Conservation (phyloP, 2,888 invertebrate species). For the Drosophila vallismaia region DNA sequence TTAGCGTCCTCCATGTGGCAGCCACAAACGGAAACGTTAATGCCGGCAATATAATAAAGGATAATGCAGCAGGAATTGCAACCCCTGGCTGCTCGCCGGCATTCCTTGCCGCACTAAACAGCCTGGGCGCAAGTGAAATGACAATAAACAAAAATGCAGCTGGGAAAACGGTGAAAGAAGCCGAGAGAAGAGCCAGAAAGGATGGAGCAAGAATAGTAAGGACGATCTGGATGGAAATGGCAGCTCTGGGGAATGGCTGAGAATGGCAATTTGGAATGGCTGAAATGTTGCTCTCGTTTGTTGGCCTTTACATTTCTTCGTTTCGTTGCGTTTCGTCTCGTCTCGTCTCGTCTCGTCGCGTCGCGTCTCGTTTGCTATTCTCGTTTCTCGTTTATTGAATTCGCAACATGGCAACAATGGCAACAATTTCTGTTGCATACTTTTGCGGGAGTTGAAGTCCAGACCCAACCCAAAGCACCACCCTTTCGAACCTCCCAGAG, state of each 20-base stretch:
- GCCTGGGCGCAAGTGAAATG: slow-evolving; percentile 36
- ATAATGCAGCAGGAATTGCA: slow-evolving; percentile 56
- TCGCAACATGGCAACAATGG: slow-evolving; percentile 47
- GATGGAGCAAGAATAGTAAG: background rate
- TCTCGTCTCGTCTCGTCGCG: background rate
- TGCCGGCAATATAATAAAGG: slow-evolving; percentile 63
- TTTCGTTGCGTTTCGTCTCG: slow-evolving; percentile 1
- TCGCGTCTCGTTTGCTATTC: background rate
- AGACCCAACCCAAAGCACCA: background rate
- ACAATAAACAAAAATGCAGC: slow-evolving; percentile 56
- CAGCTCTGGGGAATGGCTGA: slow-evolving; percentile 14
- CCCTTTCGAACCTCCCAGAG: background rate
- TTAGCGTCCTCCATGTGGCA: slow-evolving; percentile 18
- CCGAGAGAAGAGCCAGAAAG: background rate
- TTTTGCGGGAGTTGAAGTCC: slow-evolving; percentile 12
- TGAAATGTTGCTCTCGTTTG: slow-evolving; percentile 44
- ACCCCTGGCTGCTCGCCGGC: slow-evolving; percentile 13
- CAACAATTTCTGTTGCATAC: slow-evolving; percentile 42
- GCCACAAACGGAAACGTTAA: slow-evolving; percentile 56
- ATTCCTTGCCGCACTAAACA: slow-evolving; percentile 49
- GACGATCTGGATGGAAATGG: slow-evolving; percentile 9
- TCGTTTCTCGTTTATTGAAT: slow-evolving; percentile 43
- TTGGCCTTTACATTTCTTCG: slow-evolving; percentile 37
- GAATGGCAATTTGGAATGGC: slow-evolving; percentile 41
- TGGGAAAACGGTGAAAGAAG: slow-evolving; percentile 7